Percentiles rank a stretch among this genome's conserved stretches.
These are phyloP conservation scores for Crypturellus undulatus DNA, from an alignment of 2,113 vertebrate species.

Conservation along the genomic window DNA sequence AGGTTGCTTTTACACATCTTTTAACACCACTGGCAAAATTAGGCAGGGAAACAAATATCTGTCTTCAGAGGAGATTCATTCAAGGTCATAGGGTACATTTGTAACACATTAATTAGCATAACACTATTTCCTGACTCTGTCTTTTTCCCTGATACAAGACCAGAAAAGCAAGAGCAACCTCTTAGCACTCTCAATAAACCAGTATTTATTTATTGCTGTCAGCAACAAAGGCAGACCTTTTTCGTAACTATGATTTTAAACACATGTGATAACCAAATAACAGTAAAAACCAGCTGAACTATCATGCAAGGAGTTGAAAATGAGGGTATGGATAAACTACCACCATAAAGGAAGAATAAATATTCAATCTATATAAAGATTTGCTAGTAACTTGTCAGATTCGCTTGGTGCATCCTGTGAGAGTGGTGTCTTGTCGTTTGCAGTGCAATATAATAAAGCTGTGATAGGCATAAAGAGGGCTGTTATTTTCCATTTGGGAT, in stretches of 20 bases:
- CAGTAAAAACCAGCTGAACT: background rate
- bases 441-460: background rate
- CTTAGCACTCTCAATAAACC: slow-evolving; percentile 12
- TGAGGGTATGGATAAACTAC: slow-evolving; percentile 16
- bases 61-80: background rate
- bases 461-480: background rate
- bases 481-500: background rate
- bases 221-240: slow-evolving; percentile 10
- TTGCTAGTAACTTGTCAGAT: slow-evolving; percentile 44
- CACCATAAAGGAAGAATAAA: slow-evolving; percentile 49
- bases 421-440: background rate
- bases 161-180: background rate
- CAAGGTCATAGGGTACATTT: background rate
- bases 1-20: background rate
- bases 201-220: slow-evolving; percentile 25
- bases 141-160: background rate
- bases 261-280: slow-evolving; percentile 39
- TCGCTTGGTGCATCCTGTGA: background rate
- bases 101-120: background rate
- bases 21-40: background rate
- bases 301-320: slow-evolving; percentile 42
- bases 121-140: background rate
- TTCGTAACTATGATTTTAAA: slow-evolving; percentile 67
- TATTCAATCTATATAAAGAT: slow-evolving; percentile 21
- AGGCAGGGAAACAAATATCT: background rate